Conservation (phyloP, 2,113 vertebrate genomes). For the Prionailurus viverrinus region DNA sequence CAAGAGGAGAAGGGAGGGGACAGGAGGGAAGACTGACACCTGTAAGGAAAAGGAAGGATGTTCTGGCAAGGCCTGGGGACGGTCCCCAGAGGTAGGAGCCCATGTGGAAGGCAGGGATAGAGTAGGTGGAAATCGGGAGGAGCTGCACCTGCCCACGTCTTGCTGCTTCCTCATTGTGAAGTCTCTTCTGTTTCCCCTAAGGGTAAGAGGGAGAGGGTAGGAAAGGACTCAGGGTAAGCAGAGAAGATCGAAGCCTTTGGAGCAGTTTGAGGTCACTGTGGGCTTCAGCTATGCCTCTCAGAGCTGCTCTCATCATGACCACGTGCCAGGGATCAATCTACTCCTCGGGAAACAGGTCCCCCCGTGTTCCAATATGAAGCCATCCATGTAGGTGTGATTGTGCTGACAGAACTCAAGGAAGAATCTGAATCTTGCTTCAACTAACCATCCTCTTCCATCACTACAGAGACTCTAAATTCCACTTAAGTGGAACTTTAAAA, state of each 20-base stretch:
- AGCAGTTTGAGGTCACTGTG: not conserved
- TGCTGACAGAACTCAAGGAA: not conserved
- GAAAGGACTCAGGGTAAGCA: not conserved
- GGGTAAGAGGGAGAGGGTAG: not conserved
- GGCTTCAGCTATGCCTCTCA: not conserved
- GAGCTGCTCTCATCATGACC: not conserved
- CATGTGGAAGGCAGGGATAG: not conserved
- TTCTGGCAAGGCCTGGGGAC: not conserved
- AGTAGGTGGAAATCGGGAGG: not conserved
- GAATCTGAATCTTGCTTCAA: not conserved
- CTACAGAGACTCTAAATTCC: not conserved
- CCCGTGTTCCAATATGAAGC: not conserved
- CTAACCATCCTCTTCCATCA: not conserved
- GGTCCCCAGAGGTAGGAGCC: not conserved
- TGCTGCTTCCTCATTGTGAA: fast-evolving
- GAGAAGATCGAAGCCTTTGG: not conserved
- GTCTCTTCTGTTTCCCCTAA: not conserved
- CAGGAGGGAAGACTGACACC: not conserved
- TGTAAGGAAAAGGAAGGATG: not conserved
- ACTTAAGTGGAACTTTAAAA: constrained; percentile 5
- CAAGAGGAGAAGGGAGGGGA: not conserved
- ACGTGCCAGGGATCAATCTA: not conserved
- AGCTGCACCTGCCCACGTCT: too few relatives aligned
- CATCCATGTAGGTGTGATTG: not conserved
- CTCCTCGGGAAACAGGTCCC: not conserved